Evolutionary conservation across 2,113 vertebrate species (phyloP).

Genomic region (Xenopus borealis): DNA sequence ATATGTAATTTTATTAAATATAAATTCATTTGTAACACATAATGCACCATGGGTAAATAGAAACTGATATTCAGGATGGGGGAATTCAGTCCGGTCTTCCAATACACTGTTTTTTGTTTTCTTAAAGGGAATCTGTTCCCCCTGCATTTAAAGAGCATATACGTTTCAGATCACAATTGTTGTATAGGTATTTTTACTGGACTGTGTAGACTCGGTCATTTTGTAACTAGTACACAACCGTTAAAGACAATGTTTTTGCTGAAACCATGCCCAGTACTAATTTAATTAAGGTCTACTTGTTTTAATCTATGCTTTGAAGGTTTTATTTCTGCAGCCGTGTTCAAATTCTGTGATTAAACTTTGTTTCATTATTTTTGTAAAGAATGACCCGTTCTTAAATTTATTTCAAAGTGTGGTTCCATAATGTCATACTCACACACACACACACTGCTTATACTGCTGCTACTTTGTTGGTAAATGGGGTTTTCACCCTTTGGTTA

Average conservation of each 20-base stretch:
- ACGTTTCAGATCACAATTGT: constrained; percentile 9
- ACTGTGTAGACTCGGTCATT: constrained; percentile 17
- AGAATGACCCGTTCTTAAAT: background rate
- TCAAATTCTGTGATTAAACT: background rate
- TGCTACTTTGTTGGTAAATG: too few relatives aligned
- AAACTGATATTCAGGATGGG: constrained; percentile 27
- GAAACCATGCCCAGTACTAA: constrained; percentile 40
- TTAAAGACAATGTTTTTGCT: constrained; percentile 47
- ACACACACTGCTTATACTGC: too few relatives aligned
- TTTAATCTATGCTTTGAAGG: background rate
- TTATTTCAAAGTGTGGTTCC: too few relatives aligned
- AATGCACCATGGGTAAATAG: background rate
- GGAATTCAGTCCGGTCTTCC: constrained; percentile 57
- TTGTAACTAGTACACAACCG: constrained; percentile 22
- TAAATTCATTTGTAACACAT: background rate
- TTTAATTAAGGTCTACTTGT: constrained; percentile 30
- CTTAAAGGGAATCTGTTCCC: constrained; percentile 49
- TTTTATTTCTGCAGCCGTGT: background rate
- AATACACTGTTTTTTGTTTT: constrained; percentile 42
- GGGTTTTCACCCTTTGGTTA: too few relatives aligned
- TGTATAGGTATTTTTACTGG: constrained; percentile 1
- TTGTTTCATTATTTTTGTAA: background rate
- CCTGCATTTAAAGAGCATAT: constrained; percentile 42
- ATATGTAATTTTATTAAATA: background rate
- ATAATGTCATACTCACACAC: too few relatives aligned